Percentiles rank a stretch among this genome's conserved stretches.
Evolutionary conservation across 2,113 vertebrate genomes (phyloP).

Genomic region (Ellobius talpinus): DNA sequence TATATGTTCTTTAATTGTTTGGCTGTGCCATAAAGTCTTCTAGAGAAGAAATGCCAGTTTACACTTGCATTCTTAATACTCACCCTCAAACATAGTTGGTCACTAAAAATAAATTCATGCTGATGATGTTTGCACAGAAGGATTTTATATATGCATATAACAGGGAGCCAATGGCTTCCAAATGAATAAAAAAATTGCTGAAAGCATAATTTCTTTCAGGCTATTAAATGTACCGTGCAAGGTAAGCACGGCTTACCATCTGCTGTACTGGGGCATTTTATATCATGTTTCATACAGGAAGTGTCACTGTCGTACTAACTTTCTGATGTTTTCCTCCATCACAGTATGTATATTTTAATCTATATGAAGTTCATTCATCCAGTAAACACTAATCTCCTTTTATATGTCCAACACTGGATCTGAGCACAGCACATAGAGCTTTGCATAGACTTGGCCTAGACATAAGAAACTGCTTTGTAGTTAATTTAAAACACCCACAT

Average conservation of each 20-base stretch:
- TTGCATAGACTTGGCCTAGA: slow-evolving; percentile 66
- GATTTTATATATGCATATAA: neutral
- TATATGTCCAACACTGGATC: slow-evolving; percentile 56
- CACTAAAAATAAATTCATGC: slow-evolving; percentile 42
- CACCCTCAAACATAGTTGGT: slow-evolving; percentile 22
- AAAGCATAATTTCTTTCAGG: slow-evolving; percentile 63
- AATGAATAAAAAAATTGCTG: slow-evolving; percentile 57
- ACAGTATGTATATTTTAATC: slow-evolving; percentile 70
- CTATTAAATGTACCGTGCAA: slow-evolving; percentile 67
- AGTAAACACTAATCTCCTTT: slow-evolving; percentile 74
- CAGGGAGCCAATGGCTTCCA: slow-evolving; percentile 38
- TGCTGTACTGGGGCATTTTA: slow-evolving; percentile 66
- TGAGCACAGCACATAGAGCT: slow-evolving; percentile 30
- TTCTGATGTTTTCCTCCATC: slow-evolving; percentile 57
- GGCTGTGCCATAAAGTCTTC: slow-evolving; percentile 3
- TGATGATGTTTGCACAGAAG: slow-evolving; percentile 29
- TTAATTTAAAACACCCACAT: slow-evolving; percentile 70
- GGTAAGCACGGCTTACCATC: slow-evolving; percentile 51
- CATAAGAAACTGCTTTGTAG: slow-evolving; percentile 70
- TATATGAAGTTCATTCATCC: slow-evolving; percentile 72
- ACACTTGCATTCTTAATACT: slow-evolving; percentile 10
- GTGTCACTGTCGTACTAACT: slow-evolving; percentile 70
- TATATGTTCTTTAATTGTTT: slow-evolving; percentile 21
- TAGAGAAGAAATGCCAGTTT: neutral
- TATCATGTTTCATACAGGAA: slow-evolving; percentile 75